A percentile compares a stretch with the other conserved stretches of the same genome.
Conservation (phyloP, 2,797 vertebrate species). For the Channallabes apus region DNA sequence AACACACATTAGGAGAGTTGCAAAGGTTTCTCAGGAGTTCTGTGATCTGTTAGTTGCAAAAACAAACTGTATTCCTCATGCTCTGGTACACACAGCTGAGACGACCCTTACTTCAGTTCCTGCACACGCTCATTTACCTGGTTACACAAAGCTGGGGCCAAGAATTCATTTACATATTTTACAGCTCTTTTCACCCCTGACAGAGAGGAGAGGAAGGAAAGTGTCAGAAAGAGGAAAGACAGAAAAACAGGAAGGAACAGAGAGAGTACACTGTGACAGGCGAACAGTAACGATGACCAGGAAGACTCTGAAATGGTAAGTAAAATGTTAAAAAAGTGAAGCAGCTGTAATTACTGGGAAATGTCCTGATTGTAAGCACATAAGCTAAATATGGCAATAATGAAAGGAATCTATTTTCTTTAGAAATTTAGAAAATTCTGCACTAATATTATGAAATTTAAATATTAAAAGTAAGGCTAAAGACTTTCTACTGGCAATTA, state of each 20-base stretch:
- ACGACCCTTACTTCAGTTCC: conserved; percentile 55
- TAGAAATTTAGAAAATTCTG: background rate
- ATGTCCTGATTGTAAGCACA: background rate
- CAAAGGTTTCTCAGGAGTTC: conserved; percentile 44
- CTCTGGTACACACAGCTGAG: conserved; percentile 45
- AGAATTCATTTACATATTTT: conserved; percentile 99
- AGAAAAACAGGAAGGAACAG: conserved; percentile 23
- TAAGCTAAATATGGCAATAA: background rate
- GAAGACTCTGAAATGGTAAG: background rate
- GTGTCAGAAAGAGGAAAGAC: conserved; percentile 43
- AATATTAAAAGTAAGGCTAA: background rate
- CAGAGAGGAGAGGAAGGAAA: conserved; percentile 67
- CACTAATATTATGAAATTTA: background rate
- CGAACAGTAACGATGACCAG: background rate
- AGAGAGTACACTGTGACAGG: conserved; percentile 26
- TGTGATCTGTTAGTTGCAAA: conserved; percentile 74
- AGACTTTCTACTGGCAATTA: background rate
- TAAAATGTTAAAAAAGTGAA: background rate
- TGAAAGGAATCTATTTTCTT: background rate
- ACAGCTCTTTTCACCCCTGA: conserved; percentile 97
- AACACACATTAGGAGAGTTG: background rate
- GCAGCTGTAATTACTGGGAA: background rate
- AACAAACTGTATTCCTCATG: conserved; percentile 68
- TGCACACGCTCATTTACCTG: conserved; percentile 86
- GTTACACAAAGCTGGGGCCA: conserved; percentile 94